Evolutionary conservation across 2,797 vertebrate species (phyloP).

Genomic region (Hapalemur alaotrensis): DNA sequence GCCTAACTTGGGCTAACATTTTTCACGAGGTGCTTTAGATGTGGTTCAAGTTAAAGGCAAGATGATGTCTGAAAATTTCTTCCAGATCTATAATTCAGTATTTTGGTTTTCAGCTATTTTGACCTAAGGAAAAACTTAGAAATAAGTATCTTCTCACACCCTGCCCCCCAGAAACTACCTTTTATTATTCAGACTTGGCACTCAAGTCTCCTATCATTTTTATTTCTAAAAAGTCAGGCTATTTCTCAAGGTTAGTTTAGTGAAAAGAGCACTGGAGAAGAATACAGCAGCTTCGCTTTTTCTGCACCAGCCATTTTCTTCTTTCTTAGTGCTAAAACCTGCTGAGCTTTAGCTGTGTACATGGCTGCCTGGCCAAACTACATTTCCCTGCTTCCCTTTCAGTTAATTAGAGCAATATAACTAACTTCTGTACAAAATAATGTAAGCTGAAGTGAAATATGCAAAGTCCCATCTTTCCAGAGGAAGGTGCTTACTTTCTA

Average conservation of each 20-base stretch:
- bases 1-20: background rate
- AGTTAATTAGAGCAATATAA: background rate
- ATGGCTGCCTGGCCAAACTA: background rate
- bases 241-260: background rate
- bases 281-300: background rate
- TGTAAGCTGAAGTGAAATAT: background rate
- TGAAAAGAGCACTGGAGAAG: background rate
- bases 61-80: slow-evolving; percentile 8
- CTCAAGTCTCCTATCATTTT: slow-evolving; percentile 21
- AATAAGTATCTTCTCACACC: background rate
- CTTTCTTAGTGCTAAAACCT: background rate
- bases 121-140: slow-evolving; percentile 24
- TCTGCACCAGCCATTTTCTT: background rate
- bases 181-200: background rate
- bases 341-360: background rate
- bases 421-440: background rate
- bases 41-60: slow-evolving; percentile 22
- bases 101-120: slow-evolving; percentile 37
- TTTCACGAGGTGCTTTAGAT: slow-evolving; percentile 6
- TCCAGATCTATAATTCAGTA: slow-evolving; percentile 47
- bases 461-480: background rate
- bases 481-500: background rate
- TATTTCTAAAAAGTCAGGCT: background rate
- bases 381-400: background rate
- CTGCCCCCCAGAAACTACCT: background rate